Conservation (phyloP, 2,888 invertebrate genomes). For the Trachelus troglodyta region DNA sequence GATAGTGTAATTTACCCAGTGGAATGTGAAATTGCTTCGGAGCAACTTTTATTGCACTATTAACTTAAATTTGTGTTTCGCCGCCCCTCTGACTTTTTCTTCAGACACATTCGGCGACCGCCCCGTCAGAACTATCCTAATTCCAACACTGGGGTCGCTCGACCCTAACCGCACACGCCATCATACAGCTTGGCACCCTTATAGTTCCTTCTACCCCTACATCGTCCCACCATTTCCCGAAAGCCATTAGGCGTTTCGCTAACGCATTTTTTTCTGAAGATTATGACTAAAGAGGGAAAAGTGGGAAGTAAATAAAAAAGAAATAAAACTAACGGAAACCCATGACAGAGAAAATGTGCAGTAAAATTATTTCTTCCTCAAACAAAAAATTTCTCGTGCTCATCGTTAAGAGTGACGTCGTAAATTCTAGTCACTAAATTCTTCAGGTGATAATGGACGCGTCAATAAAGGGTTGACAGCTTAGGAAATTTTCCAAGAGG, state of each 20-base stretch:
- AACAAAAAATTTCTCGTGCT: not conserved
- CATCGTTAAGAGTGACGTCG: not conserved
- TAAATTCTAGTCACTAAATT: not conserved
- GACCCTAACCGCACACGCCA: constrained; percentile 17
- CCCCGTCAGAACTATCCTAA: constrained; percentile 19
- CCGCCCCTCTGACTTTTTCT: constrained; percentile 13
- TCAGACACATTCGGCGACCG: not conserved
- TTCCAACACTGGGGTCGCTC: constrained; percentile 6
- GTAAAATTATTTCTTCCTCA: not conserved
- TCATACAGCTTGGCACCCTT: constrained; percentile 10
- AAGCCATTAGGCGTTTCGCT: not conserved
- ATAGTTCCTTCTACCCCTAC: not conserved
- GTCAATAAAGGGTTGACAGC: not conserved
- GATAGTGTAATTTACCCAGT: constrained; percentile 44
- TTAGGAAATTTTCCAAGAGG: not conserved
- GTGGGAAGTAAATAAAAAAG: not conserved
- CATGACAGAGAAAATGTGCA: not conserved
- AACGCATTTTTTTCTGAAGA: not conserved
- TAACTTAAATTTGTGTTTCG: constrained; percentile 31
- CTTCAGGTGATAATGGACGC: not conserved
- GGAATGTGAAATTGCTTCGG: constrained; percentile 46
- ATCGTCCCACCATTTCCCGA: not conserved
- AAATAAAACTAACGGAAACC: not conserved
- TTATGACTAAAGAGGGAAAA: not conserved
- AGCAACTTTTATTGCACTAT: constrained; percentile 38